Evolutionary conservation across 1,140 invertebrate genomes (phyloP), one percentile per base, ranked within the genome.

Genomic region (Oreohelix idahoensis): DNA sequence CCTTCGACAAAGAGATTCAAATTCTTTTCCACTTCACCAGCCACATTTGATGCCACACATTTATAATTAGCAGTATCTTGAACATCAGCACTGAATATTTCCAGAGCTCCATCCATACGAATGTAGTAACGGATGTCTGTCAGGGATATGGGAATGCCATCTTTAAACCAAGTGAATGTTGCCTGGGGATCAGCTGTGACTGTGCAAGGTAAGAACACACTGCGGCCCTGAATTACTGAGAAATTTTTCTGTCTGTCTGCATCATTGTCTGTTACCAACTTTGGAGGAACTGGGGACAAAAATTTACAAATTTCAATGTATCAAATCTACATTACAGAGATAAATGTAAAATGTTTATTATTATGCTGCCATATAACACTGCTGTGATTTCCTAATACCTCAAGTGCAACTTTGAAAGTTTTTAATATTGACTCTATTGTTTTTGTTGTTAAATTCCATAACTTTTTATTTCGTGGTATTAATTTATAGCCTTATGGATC

Each of bases 181-280:
- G 93, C 93, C 38, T 79, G 81, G 8, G 93, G 93, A 74, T 92
- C 90, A 15, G 91, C 93, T 5, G 84, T 82, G 0, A 93, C 93
- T 39, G 90, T 87, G 86, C 93, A 94, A 0, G 91, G 88, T 10
- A 94, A 79, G 0, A 89, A 79, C 42, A 93, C 87, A 23, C 89
- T 84, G 42, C 85, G 85, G 11, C 92, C 92, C 63, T 90, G 87
- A 20, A 88, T 80, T 11, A 90, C 90, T 90, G 97, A 97, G 92
- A 98, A 90, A 81, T 90, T 88, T 26, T 39, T 84, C 45, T 85
- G 79, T 26, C 77, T 36, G 45, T 90, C 86, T 38, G 70, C 95
- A 92, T 98, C 96, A 93, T 79, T 83, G n/a, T 87, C 90, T 81
- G 70, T 84, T 11, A 53, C 51, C 2, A 93, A 96, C 95, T 93